phyloP scores from a whole-genome alignment of 2,888 invertebrate genomes.

The Epicampocera succincta region DNA sequence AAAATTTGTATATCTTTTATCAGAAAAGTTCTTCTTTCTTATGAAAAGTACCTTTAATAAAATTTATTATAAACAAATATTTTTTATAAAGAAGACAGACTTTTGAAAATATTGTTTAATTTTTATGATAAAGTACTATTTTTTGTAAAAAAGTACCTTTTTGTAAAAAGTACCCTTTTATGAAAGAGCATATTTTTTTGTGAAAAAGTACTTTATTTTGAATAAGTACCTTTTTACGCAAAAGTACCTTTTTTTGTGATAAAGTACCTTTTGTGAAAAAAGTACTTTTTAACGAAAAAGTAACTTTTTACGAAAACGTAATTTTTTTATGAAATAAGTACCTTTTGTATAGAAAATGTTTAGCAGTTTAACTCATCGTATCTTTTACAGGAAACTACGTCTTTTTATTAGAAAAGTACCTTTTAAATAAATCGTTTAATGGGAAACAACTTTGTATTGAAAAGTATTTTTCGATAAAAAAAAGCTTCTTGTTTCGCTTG shows the following conservation, averaged over 20 bases:
- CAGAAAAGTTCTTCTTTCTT: neutral
- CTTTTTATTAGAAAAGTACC: neutral
- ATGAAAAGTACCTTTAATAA: neutral
- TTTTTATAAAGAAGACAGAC: neutral
- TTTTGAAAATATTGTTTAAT: neutral
- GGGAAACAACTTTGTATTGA: neutral
- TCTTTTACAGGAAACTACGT: neutral
- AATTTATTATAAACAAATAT: neutral
- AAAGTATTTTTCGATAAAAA: too few species aligned
- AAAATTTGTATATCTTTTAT: neutral
- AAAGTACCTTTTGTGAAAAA: neutral
- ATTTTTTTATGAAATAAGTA: neutral
- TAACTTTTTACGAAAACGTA: neutral
- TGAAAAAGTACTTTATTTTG: neutral
- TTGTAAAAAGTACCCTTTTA: neutral
- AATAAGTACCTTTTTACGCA: neutral
- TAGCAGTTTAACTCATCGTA: neutral
- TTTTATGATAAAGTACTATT: neutral
- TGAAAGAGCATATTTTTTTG: neutral
- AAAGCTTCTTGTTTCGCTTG: too few species aligned
- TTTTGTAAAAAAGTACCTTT: slow-evolving; percentile 4
- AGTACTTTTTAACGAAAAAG: neutral
- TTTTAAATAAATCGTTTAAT: neutral
- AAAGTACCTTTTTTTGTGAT: neutral
- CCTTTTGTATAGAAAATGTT: neutral